Base-by-base conservation (phyloP, 1,140 invertebrate species). In the Brachionus manjavacas region DNA sequence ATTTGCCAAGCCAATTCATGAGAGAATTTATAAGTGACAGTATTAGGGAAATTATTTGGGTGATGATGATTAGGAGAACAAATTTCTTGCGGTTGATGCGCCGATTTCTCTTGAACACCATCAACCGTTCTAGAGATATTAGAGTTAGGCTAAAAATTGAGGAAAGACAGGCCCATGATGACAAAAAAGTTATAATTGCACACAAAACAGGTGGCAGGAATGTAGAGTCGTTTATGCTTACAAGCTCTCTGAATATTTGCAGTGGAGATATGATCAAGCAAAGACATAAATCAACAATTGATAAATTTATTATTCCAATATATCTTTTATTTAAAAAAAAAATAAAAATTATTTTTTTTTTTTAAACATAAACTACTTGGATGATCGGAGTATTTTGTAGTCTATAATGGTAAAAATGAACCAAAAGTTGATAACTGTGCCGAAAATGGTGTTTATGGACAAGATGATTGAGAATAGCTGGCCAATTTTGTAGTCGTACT, bases 131-230 rank as follows among this genome's bases (percentile, higher is more conserved):
- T 6, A 81, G 8, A 12, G 79, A 81, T 52, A 81, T 81, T 2
- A 81, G 35, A 41, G 64, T 68, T 25, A 81, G 64, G n/a, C 79
- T 81, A 20, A 81, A 64, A 23, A 81, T 81, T 60, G 79, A 81
- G 14, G 79, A 81, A n/a, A 81, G 25, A 81, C 79, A 81, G 12
- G 79, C 79, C 79, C 79, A 81, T 43, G 49, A 64, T 20, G 79
- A 81, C 14, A 60, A 25, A 28, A 81, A 81, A 20, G 64, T 60
- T 12, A 81, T 81, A 4, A 31, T 8, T 16, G 25, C 31, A 35
- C 79, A 81, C 12, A 68, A 9, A 41, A 25, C 16, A 25, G 79
- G 64, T 35, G 49, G 55, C 79, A 81, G 23, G 9, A 16, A 60
- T 12, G 9, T 20, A 31, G 39, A 35, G 3, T 41, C 41, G 23